Base-by-base conservation (phyloP, 2,888 invertebrate genomes). In the Cephonodes hylas region DNA sequence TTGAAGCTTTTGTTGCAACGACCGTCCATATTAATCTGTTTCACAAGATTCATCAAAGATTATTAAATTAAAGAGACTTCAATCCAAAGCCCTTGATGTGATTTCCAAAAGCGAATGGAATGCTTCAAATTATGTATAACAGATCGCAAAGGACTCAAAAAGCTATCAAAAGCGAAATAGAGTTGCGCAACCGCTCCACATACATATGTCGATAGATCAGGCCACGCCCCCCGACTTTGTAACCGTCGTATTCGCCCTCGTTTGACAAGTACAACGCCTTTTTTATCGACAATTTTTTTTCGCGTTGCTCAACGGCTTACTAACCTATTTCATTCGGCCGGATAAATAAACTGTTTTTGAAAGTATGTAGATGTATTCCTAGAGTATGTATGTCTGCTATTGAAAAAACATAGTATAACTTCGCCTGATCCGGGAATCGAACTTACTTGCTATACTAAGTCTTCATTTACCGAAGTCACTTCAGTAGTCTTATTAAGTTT, bases 191-290 rank as follows among this genome's bases (percentile, higher is more conserved):
- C 42, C 31, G 42, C 53, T 72, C 60, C 13, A 58, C 66, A 62
- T 68, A 46, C 45, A 58, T 20, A 63, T 62, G 63, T 71, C 67
- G 77, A 79, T 74, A 73, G 56, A 63, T 71, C 67, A 53, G 64
- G 71, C 58, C 44, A 48, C 63, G 63, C 63, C 63, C 63, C 31
- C 18, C 42, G 53, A 44, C 59, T 63, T 61, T 63, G 60, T 61
- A 44, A 44, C 38, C 34, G n/a, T 46, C 25, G 8, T 34, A 56
- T 63, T 59, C 42, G 53, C 42, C 42, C n/a, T 48, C 58, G 61
- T 58, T n/a, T n/a, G 44, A 58, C 25, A 58, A 38, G 3, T 48
- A 31, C 8, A 27, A 63, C 63, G 61, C 63, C 63, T 61, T 61
- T n/a, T 60, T 60, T 63, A 63, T 56, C 44, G 56, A 23, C 34